phyloP scores from a whole-genome alignment of 1,140 invertebrate species.

The Pomacea maculata region DNA sequence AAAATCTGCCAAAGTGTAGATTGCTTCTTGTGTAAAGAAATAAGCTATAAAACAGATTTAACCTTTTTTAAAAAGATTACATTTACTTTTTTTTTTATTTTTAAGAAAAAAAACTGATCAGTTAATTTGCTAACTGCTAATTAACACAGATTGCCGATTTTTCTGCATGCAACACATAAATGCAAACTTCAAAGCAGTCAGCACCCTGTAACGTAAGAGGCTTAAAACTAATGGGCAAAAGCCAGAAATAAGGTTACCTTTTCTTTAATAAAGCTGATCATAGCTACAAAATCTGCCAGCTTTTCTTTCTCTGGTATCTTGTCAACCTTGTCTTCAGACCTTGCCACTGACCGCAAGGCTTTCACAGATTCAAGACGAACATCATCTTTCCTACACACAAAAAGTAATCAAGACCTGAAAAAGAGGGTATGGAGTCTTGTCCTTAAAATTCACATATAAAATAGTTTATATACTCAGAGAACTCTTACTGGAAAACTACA shows the following conservation, averaged over 20 bases:
- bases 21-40: not conserved
- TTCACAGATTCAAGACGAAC: slow-evolving; percentile 75
- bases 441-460: too few relatives aligned
- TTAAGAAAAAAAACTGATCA: too few relatives aligned
- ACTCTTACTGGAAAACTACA: not conserved
- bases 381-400: slow-evolving; percentile 76
- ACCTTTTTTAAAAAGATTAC: not conserved
- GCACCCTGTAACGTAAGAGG: too few relatives aligned
- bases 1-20: not conserved
- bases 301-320: slow-evolving; percentile 44
- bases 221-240: too few relatives aligned
- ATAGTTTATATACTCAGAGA: too few relatives aligned
- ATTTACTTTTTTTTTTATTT: not conserved
- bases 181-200: too few relatives aligned
- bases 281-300: slow-evolving; percentile 72
- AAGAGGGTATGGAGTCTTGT: not conserved
- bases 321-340: slow-evolving; percentile 5
- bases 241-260: slow-evolving; percentile 67
- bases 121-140: too few relatives aligned
- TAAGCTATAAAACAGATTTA: not conserved
- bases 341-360: slow-evolving; percentile 65
- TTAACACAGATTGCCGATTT: too few relatives aligned
- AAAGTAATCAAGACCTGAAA: not conserved
- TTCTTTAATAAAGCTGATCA: slow-evolving; percentile 74
- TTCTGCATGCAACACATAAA: too few relatives aligned